Evolutionary conservation across 2,888 invertebrate genomes (phyloP), one percentile per base, ranked within the genome.

Genomic region (Dascillus cervinus): DNA sequence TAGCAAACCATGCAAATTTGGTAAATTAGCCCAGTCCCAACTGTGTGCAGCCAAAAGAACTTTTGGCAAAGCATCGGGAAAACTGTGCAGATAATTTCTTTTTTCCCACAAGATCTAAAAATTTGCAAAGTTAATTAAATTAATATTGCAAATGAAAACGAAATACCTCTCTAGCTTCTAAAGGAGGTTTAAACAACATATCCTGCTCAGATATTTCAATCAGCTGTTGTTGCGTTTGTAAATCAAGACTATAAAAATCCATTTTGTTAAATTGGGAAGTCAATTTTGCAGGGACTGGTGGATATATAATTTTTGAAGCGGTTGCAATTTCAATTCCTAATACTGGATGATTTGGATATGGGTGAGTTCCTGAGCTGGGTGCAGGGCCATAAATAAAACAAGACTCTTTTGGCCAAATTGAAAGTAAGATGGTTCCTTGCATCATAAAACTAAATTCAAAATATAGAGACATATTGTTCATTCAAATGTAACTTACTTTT

Each of bases 21-120:
- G 77, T 12, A 94, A 68, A 55, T 83, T 85, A 5, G 83, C 82
- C 66, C 84, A 90, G 57, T 89, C 89, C 96, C 95, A 96, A 56
- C 84, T 82, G 39, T 87, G 85, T 0, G 90, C 89, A 0, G 90
- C 87, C 44, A 87, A 69, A 35, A 90, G 68, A 4, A 92, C 85
- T 57, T 91, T 84, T 0, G 91, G 88, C 50, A 92, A 60, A 0
- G 92, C 92, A 52, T 83, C 78, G 0, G 94, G 85, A 45, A 85
- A 73, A 31, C 82, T 75, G 38, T 86, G 81, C 29, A 96, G 68
- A 62, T 92, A 92, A 59, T 91, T 83, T 2, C 95, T 78, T 56
- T 92, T 92, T 56, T 91, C 90, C 95, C 95, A 96, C 51, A 96
- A 70, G 27, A 91, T 81, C 71, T 80, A n/a, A 52, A 53, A 21